Conservation (phyloP, 2,888 invertebrate genomes). For the Andrena fulva region DNA sequence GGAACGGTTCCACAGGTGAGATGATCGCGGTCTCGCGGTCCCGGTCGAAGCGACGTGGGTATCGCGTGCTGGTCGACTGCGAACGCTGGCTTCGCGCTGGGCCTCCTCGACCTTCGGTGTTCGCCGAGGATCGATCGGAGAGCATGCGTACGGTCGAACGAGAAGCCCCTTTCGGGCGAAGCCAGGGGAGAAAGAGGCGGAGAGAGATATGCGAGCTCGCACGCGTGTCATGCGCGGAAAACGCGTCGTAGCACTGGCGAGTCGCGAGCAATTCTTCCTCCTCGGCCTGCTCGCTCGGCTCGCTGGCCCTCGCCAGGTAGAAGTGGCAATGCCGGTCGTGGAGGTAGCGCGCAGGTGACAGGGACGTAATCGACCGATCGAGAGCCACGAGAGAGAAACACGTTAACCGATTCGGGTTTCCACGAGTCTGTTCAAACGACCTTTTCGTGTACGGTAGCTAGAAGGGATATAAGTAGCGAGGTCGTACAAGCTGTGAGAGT, state of each 20-base stretch:
- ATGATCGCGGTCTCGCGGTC: not conserved
- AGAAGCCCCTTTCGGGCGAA: constrained; percentile 42
- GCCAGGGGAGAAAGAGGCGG: constrained; percentile 15
- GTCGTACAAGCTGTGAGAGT: too few relatives aligned
- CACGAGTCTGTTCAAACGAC: not conserved
- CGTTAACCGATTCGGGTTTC: constrained; percentile 12
- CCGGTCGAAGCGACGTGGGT: not conserved
- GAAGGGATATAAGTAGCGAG: too few relatives aligned
- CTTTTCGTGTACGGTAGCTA: not conserved
- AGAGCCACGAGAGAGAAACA: constrained; percentile 39
- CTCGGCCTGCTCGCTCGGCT: constrained; percentile 12
- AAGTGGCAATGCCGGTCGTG: constrained; percentile 62
- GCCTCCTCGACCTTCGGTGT: constrained; percentile 47
- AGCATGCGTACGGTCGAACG: constrained; percentile 5
- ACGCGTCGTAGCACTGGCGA: constrained; percentile 64
- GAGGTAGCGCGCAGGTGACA: constrained; percentile 54
- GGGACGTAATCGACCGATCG: constrained; percentile 58
- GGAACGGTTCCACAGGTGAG: not conserved
- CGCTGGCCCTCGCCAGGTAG: constrained; percentile 55
- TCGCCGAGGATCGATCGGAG: constrained; percentile 41
- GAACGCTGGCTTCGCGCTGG: constrained; percentile 29
- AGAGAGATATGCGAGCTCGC: not conserved
- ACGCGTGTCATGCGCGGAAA: constrained; percentile 68
- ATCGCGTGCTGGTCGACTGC: constrained; percentile 9
- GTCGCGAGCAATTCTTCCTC: constrained; percentile 55